phyloP scores from a whole-genome alignment of 2,797 vertebrate genomes.

The Bovichtus diacanthus region DNA sequence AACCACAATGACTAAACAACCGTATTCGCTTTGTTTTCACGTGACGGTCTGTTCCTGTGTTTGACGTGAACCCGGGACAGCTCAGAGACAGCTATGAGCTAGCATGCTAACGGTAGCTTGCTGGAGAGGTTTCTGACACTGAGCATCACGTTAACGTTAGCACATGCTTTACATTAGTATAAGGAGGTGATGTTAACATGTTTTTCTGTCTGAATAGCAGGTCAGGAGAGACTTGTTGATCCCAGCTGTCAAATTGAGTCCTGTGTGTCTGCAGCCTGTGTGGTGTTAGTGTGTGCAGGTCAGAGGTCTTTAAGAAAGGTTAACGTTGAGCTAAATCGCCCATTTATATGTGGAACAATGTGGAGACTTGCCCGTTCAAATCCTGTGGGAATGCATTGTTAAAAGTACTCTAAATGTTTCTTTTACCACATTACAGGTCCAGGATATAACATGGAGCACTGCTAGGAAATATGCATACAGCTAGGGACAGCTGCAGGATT shows the following conservation, averaged over 20 bases:
- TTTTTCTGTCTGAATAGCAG: background rate
- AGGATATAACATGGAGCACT: background rate
- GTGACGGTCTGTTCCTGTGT: too few relatives aligned
- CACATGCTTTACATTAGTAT: slow-evolving; percentile 77
- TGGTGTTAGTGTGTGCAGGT: background rate
- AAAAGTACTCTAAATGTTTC: background rate
- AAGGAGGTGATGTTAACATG: background rate
- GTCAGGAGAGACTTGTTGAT: slow-evolving; percentile 53
- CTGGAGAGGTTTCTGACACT: slow-evolving; percentile 31
- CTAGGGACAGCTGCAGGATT: background rate
- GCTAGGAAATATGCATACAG: background rate
- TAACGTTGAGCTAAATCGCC: background rate
- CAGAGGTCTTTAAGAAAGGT: slow-evolving; percentile 20
- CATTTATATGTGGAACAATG: background rate
- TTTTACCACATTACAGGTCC: background rate
- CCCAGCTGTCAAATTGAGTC: slow-evolving; percentile 11
- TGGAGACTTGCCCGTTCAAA: background rate
- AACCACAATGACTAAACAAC: background rate
- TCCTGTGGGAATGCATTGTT: too few relatives aligned
- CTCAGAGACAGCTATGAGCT: slow-evolving; percentile 36
- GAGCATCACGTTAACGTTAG: slow-evolving; percentile 59
- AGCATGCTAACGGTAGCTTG: slow-evolving; percentile 68
- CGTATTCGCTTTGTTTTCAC: background rate
- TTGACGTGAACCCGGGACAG: background rate
- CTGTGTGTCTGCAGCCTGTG: slow-evolving; percentile 14